Base-by-base conservation (phyloP, 2,888 invertebrate genomes). In the Mesoligia furuncula region DNA sequence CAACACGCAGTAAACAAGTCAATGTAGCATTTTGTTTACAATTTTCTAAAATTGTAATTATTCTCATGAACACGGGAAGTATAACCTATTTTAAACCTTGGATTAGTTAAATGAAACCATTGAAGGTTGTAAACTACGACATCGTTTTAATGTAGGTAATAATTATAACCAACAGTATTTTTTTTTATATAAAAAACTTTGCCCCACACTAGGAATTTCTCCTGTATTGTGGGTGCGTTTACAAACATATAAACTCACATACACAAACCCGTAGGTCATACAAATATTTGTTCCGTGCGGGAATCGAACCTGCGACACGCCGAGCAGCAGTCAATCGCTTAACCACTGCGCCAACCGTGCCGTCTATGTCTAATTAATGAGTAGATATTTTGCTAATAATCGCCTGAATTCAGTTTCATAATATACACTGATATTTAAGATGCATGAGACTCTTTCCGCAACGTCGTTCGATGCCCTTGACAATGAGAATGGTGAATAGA, bases 121-220 rank as follows among this genome's bases (percentile, higher is more conserved):
- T 24, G 77, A 77, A 80, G 83, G 83, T 77, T 83, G 51, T 24
- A 59, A 76, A 65, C 57, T 76, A 77, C 77, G 64, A 65, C 57
- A 77, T 83, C 83, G 77, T 24, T 51, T 77, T 39, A 51, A 65
- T 51, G 24, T 79, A 36, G 51, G 17, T 79, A 36, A 59, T 61
- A 59, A 81, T 66, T 81, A 57, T 66, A 36, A 13, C 27, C 17
- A 42, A 24, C 51, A 42, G 15, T 80, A n/a, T n/a, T n/a, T n/a
- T n/a, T n/a, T n/a, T n/a, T n/a, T n/a, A n/a, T n/a, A n/a, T n/a
- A n/a, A n/a, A n/a, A n/a, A n/a, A n/a, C n/a, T n/a, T n/a, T n/a
- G n/a, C n/a, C n/a, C n/a, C n/a, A n/a, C n/a, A n/a, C n/a, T n/a
- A n/a, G n/a, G n/a, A n/a, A n/a, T n/a, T n/a, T n/a, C n/a, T n/a